Percentiles rank a stretch among this genome's conserved stretches.
Evolutionary conservation across 1,140 invertebrate genomes (phyloP).

Genomic region (Cecropterus lyciades): DNA sequence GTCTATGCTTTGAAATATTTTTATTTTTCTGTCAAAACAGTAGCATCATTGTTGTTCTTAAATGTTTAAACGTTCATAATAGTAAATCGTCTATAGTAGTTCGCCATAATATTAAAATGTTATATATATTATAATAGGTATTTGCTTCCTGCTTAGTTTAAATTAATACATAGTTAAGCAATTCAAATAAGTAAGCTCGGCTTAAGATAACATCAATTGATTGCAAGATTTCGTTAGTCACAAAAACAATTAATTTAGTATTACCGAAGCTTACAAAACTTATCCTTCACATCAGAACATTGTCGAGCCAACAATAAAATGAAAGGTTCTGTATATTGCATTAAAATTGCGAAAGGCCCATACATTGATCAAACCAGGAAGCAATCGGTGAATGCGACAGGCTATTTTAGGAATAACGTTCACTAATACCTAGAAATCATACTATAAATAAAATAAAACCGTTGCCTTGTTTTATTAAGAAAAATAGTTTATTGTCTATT

Average conservation of each 20-base stretch:
- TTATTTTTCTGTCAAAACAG: too few relatives aligned
- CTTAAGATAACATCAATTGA: slow-evolving; percentile 8
- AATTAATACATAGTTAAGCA: too few relatives aligned
- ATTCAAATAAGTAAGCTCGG: too few relatives aligned
- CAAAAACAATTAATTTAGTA: slow-evolving; percentile 2
- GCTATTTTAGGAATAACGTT: slow-evolving; percentile 15
- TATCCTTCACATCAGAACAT: slow-evolving; percentile 3
- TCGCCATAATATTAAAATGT: background rate
- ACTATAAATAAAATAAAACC: too few relatives aligned
- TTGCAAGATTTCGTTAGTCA: background rate
- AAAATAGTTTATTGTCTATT: too few relatives aligned
- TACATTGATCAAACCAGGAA: slow-evolving; percentile 28
- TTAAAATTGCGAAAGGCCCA: slow-evolving; percentile 16
- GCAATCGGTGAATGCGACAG: slow-evolving; percentile 17
- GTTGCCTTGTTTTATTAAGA: too few relatives aligned
- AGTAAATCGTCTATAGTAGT: too few relatives aligned
- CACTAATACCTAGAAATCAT: slow-evolving; percentile 5
- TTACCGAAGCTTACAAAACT: slow-evolving; percentile 11
- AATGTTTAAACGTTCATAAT: too few relatives aligned
- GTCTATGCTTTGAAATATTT: too few relatives aligned
- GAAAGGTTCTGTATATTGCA: slow-evolving; percentile 28
- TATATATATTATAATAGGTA: background rate
- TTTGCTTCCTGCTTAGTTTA: background rate
- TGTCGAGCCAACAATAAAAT: slow-evolving; percentile 19
- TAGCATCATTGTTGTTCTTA: too few relatives aligned